Base-by-base conservation (phyloP, 2,888 invertebrate species). In the Morinoia aosen region DNA sequence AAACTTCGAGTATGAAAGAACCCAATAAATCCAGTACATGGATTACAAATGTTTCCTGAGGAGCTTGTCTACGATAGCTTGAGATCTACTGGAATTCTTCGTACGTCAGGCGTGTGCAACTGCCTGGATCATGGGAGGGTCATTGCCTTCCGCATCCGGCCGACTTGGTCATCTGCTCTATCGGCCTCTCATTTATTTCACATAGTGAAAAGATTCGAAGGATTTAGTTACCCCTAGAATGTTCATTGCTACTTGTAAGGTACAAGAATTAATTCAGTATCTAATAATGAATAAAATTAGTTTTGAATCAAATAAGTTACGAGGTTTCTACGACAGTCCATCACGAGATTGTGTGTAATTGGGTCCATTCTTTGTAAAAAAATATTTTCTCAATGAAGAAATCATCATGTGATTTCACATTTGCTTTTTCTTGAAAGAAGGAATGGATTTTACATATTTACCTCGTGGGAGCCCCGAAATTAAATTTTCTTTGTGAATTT, bases 71-170 rank as follows among this genome's bases (percentile, higher is more conserved):
- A 48, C 93, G 19, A 19, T 16, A 48, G 93, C 57, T 57, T 56
- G 12, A 57, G 33, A 57, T 93, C 93, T 93, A 16, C 14, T 56
- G n/a, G 48, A 57, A 93, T 93, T 93, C 16, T 90, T 14, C 40
- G 90, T 48, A 48, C 40, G 12, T 40, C 40, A 48, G 40, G 40
- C 40, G 90, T 90, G 90, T 90, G 90, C 40, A 40, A 90, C 56
- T 93, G 90, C 90, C 40, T 90, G 90, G 90, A 90, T 90, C 90
- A 40, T 93, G 25, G 19, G 93, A 93, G 58, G 93, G 93, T 93
- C 93, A 93, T 57, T 48, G 93, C 16, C 93, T 93, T 33, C n/a
- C n/a, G 57, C 93, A 57, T 57, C 56, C 93, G 93, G 56, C 93
- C 40, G 90, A 10, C 19, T 14, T 19, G 93, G 93, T 57, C 93